Conservation (phyloP, 1,140 invertebrate species). For the Zophobas morio region DNA sequence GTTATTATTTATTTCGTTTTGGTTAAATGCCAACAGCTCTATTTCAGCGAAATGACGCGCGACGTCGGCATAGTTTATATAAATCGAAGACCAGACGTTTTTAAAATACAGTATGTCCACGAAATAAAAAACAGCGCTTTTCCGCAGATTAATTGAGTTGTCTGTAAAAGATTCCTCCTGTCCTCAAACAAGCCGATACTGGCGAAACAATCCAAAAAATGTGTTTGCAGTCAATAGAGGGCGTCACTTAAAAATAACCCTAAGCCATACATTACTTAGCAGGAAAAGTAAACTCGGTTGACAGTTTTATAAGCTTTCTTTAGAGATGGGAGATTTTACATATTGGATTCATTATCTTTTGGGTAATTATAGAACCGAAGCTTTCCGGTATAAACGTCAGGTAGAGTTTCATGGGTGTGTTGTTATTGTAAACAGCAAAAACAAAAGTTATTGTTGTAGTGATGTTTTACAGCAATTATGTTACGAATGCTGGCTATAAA, state of each 20-base stretch:
- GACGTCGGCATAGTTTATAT: constrained; percentile 1
- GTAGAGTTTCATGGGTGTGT: neutral
- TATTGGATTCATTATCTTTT: constrained; percentile 41
- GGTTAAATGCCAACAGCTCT: neutral
- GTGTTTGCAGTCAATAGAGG: constrained; percentile 41
- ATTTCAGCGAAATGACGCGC: constrained; percentile 1
- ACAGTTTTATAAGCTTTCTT: constrained; percentile 46
- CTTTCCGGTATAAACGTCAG: neutral
- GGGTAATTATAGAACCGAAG: constrained; percentile 26
- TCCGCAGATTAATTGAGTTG: neutral
- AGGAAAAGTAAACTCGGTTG: constrained; percentile 43
- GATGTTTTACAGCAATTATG: too few relatives aligned
- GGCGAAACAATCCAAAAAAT: constrained; percentile 26
- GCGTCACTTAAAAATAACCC: constrained; percentile 44
- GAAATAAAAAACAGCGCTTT: neutral
- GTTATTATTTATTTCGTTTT: constrained; percentile 6
- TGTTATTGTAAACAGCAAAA: neutral
- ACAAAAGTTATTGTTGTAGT: too few relatives aligned
- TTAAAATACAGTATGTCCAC: neutral
- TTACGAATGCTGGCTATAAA: too few relatives aligned
- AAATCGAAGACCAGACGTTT: neutral
- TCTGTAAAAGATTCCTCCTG: constrained; percentile 25
- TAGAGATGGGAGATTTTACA: constrained; percentile 44
- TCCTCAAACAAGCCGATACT: neutral
- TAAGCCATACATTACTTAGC: constrained; percentile 35